Conservation (phyloP, 2,888 invertebrate genomes). For the Anaspis maculata region DNA sequence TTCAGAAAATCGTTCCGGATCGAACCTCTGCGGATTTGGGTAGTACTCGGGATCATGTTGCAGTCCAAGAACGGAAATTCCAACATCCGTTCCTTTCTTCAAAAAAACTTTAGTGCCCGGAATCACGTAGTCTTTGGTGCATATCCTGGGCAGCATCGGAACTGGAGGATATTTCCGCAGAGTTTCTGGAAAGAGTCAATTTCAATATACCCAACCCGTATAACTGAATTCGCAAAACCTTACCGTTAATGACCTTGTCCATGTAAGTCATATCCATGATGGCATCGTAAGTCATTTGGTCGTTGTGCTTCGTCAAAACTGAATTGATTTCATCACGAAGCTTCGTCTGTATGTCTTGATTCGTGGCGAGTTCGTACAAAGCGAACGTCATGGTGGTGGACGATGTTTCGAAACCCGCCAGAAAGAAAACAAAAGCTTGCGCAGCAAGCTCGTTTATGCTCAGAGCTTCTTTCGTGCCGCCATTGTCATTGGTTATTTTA, state of each 20-base stretch:
- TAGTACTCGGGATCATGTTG: slow-evolving; percentile 24
- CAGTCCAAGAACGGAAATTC: slow-evolving; percentile 28
- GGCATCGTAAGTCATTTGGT: slow-evolving; percentile 21
- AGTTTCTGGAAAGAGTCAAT: slow-evolving; percentile 7
- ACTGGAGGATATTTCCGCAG: slow-evolving; percentile 18
- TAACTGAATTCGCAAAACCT: background rate
- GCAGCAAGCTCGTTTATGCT: slow-evolving; percentile 13
- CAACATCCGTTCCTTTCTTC: slow-evolving; percentile 7
- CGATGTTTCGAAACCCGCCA: slow-evolving; percentile 26
- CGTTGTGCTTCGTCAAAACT: slow-evolving; percentile 18
- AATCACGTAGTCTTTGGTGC: slow-evolving; percentile 14
- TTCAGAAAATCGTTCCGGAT: slow-evolving; percentile 31
- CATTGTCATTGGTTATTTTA: slow-evolving; percentile 4
- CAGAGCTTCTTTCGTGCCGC: slow-evolving; percentile 7
- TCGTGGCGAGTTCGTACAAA: slow-evolving; percentile 20
- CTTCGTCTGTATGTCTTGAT: slow-evolving; percentile 21
- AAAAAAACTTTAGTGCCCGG: slow-evolving; percentile 6
- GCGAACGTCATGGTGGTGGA: slow-evolving; percentile 23
- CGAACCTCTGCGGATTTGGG: slow-evolving; percentile 34
- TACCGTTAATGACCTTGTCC: slow-evolving; percentile 22
- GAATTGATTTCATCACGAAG: slow-evolving; percentile 18
- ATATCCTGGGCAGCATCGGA: slow-evolving; percentile 9
- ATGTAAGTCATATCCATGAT: slow-evolving; percentile 23
- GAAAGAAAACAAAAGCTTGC: slow-evolving; percentile 21
- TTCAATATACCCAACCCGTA: background rate